Percentiles rank a stretch among this genome's conserved stretches.
Conservation (phyloP, 2,113 vertebrate species). For the Mormyrus lacerda region DNA sequence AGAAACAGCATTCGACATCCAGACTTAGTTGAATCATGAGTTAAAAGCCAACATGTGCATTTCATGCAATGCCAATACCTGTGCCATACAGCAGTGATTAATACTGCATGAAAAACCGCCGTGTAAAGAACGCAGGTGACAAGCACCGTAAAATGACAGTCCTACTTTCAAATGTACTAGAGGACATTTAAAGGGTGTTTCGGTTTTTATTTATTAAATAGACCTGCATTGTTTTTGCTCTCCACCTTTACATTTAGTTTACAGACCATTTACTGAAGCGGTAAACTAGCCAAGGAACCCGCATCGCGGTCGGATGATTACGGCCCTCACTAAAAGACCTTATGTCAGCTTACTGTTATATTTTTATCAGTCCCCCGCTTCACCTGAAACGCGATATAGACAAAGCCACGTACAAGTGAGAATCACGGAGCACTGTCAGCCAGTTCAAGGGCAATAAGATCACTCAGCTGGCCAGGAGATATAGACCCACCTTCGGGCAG, state of each 20-base stretch:
- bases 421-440: background rate
- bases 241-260: background rate
- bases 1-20: background rate
- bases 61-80: background rate
- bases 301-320: background rate
- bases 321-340: background rate
- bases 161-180: background rate
- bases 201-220: background rate
- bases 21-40: background rate
- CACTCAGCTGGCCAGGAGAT: background rate
- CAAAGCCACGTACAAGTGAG: background rate
- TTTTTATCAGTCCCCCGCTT: background rate
- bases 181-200: background rate
- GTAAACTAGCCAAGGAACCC: background rate
- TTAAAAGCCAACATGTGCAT: background rate
- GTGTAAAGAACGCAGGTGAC: background rate
- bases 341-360: background rate
- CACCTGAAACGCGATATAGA: background rate
- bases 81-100: background rate
- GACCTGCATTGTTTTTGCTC: background rate
- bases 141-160: background rate
- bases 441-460: background rate
- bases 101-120: too few relatives aligned
- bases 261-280: background rate
- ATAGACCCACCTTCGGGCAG: background rate